Evolutionary conservation across 2,888 invertebrate species (phyloP).

Genomic region (Agrochola lota): DNA sequence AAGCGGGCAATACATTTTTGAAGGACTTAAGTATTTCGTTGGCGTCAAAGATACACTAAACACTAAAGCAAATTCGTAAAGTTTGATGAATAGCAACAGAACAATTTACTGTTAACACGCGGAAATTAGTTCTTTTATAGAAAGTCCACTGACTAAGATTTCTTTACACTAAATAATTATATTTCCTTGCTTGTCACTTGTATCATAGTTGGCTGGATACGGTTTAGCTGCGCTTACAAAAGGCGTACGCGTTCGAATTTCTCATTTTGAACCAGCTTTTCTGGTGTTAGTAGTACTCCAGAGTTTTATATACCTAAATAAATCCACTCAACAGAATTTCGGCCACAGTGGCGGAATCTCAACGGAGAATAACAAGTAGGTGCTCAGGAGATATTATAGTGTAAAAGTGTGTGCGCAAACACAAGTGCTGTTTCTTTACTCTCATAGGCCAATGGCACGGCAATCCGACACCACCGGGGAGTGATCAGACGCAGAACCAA

Average conservation of each 20-base stretch:
- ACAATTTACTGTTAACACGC: neutral
- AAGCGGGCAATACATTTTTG: neutral
- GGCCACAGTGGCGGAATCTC: too few species aligned
- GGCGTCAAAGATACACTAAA: too few species aligned
- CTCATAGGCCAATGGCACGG: too few species aligned
- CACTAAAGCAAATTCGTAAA: too few species aligned
- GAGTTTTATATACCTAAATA: neutral
- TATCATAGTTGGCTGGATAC: neutral
- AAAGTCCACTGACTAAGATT: neutral
- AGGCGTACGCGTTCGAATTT: neutral
- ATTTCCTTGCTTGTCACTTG: too few species aligned
- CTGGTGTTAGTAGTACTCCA: neutral
- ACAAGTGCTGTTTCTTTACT: too few species aligned
- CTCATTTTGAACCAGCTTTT: neutral
- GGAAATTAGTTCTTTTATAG: neutral
- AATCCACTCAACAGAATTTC: neutral
- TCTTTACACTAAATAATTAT: neutral
- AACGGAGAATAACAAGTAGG: too few species aligned
- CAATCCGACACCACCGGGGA: too few species aligned
- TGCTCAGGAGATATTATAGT: too few species aligned
- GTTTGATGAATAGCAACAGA: neutral
- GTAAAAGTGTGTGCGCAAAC: too few species aligned
- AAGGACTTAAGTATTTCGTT: neutral
- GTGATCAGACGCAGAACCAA: too few species aligned
- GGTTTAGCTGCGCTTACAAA: neutral